These are phyloP conservation scores for Corticium candelabrum DNA, from an alignment of 37 sponge, comb jelly and placozoan species.

Conservation along the genomic window DNA sequence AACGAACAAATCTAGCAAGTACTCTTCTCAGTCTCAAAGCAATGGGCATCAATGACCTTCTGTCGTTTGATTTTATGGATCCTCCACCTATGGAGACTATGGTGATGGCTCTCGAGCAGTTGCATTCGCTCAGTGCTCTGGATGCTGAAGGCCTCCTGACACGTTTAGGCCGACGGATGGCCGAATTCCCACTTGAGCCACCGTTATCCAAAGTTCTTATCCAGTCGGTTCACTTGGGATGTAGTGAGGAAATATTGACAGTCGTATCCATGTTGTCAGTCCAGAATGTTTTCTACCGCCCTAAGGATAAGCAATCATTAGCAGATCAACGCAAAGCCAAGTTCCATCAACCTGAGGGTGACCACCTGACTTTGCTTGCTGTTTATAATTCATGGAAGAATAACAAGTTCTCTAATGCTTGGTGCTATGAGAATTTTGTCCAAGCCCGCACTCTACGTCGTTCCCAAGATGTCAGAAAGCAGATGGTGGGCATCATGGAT, in stretches of 20 bases:
- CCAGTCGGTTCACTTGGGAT: conserved; percentile 88
- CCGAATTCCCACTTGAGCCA: conserved; percentile 96
- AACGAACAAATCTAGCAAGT: conserved; percentile 88
- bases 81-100: conserved; percentile 94
- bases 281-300: conserved; percentile 95
- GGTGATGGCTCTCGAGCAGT: conserved; percentile 93
- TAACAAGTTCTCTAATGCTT: conserved; percentile 85
- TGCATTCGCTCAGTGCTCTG: conserved; percentile 86
- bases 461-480: conserved; percentile 90
- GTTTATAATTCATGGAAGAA: conserved; percentile 99
- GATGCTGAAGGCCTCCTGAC: conserved; percentile 94
- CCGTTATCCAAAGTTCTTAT: conserved; percentile 90
- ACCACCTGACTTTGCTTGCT: conserved; percentile 88
- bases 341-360: conserved; percentile 95
- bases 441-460: conserved; percentile 78
- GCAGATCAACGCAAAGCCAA: conserved; percentile 95
- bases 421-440: conserved; percentile 98
- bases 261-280: conserved; percentile 97
- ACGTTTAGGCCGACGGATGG: conserved; percentile 87
- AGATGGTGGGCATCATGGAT: conserved; percentile 99
- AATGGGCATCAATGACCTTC: conserved; percentile 94
- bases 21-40: conserved; percentile 88
- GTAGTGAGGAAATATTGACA: conserved; percentile 92
- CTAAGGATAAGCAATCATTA: conserved; percentile 93
- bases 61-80: conserved; percentile 99